These are phyloP conservation scores for Hephaestus fuliginosus DNA, from an alignment of 2,797 vertebrate genomes.

Conservation along the genomic window DNA sequence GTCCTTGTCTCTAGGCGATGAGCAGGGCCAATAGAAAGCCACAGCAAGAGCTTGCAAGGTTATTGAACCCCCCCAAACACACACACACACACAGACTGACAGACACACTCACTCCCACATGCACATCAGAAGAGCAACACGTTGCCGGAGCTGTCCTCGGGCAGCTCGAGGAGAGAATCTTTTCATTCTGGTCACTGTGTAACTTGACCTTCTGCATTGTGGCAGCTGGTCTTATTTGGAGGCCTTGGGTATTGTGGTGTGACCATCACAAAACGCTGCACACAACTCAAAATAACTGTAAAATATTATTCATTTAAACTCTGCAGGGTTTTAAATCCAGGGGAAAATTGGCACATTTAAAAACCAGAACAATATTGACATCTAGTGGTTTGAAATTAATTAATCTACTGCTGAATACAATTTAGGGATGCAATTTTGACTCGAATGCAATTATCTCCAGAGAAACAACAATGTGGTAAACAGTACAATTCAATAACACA, in stretches of 20 bases:
- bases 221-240: conserved; percentile 57
- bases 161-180: conserved; percentile 41
- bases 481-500: neutral
- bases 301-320: conserved; percentile 34
- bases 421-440: conserved; percentile 6
- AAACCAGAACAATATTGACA: conserved; percentile 69
- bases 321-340: conserved; percentile 7
- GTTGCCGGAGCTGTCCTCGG: conserved; percentile 37
- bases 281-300: conserved; percentile 30
- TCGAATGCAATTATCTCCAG: neutral
- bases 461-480: neutral
- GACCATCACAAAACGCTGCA: conserved; percentile 34
- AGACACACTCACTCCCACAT: neutral
- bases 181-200: conserved; percentile 65
- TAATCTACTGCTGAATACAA: conserved; percentile 3
- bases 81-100: neutral
- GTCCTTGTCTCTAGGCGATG: conserved; percentile 42
- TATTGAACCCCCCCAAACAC: conserved; percentile 6
- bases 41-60: conserved; percentile 34
- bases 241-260: conserved; percentile 60
- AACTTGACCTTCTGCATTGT: conserved; percentile 68
- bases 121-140: conserved; percentile 29
- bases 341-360: conserved; percentile 31
- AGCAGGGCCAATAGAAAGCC: conserved; percentile 32
- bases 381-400: conserved; percentile 60